phyloP scores from a whole-genome alignment of 2,113 vertebrate species.

The Gallinago paraguaiae region DNA sequence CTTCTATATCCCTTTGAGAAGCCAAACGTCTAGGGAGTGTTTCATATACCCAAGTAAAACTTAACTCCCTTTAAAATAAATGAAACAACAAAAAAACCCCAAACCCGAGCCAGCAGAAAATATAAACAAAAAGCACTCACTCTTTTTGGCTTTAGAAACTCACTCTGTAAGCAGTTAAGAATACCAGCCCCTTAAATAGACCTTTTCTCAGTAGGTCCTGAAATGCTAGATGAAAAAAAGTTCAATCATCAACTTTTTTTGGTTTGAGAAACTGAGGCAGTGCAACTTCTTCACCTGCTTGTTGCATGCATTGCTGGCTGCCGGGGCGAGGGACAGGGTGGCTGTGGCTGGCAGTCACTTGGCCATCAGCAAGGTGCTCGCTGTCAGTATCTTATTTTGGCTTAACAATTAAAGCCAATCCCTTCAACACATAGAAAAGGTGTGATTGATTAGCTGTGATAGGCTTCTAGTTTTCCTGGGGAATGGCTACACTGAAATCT shows the following conservation, averaged over 20 bases:
- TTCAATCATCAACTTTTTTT: not conserved
- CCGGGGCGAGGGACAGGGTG: accelerated
- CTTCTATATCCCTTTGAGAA: not conserved
- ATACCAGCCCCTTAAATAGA: not conserved
- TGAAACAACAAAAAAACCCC: not conserved
- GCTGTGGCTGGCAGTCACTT: not conserved
- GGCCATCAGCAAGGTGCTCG: accelerated
- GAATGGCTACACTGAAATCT: not conserved
- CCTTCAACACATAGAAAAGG: not conserved
- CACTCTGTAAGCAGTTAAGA: not conserved
- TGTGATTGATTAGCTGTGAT: not conserved
- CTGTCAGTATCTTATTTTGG: not conserved
- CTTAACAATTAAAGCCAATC: not conserved
- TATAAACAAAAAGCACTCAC: not conserved
- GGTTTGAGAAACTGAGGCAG: not conserved
- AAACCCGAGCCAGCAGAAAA: not conserved
- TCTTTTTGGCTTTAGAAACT: not conserved
- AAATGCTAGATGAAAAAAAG: not conserved
- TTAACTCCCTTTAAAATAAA: not conserved
- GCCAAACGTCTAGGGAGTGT: not conserved
- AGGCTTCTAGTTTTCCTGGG: not conserved
- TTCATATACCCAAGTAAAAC: accelerated
- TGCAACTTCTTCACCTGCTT: not conserved
- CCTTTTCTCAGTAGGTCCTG: not conserved
- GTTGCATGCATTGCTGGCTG: not conserved